phyloP scores from a whole-genome alignment of 37 sponge, comb jelly and placozoan genomes.

The Corticium candelabrum region DNA sequence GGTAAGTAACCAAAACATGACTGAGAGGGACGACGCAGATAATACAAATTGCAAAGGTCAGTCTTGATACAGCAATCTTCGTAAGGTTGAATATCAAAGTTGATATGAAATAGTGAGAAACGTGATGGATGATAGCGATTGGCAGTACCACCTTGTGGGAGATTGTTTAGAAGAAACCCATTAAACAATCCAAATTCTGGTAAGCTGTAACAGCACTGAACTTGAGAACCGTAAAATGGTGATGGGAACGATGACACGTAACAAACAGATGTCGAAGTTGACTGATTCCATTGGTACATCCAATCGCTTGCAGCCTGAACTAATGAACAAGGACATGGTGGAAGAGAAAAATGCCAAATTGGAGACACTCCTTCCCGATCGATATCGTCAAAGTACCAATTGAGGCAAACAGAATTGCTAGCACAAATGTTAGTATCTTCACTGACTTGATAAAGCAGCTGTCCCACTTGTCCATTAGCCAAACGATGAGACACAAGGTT shows the following conservation, averaged over 20 bases:
- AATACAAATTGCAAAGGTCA: neutral
- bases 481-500: neutral
- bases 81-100: neutral
- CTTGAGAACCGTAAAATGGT: neutral
- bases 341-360: neutral
- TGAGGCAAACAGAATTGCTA: neutral
- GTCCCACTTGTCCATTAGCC: neutral
- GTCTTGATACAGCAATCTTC: neutral
- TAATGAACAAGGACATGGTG: constrained; percentile 44
- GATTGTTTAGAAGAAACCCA: neutral
- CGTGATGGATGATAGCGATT: neutral
- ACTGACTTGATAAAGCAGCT: neutral
- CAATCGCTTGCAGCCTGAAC: constrained; percentile 16
- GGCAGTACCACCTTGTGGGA: neutral
- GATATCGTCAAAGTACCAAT: neutral
- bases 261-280: neutral
- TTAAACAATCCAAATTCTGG: neutral
- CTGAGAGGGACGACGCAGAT: neutral
- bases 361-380: neutral
- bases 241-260: neutral
- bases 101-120: neutral
- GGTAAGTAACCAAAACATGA: too few species aligned
- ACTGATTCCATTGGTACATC: neutral
- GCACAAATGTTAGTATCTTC: neutral
- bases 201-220: neutral